Evolutionary conservation across 2,888 invertebrate species (phyloP).

Genomic region (Syrphus vitripennis): DNA sequence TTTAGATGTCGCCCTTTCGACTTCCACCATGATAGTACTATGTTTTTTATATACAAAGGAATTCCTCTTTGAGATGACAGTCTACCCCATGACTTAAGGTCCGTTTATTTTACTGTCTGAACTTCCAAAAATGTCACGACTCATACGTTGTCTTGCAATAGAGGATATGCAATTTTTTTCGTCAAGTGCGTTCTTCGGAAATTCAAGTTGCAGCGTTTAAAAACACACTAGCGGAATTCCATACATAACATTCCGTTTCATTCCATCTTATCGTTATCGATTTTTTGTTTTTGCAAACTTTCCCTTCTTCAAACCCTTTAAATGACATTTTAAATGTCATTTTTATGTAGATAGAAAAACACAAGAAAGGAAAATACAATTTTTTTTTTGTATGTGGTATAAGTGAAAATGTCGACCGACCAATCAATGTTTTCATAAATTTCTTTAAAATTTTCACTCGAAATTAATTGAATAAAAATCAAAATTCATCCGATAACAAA

Average conservation of each 20-base stretch:
- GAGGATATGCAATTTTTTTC: too few relatives aligned
- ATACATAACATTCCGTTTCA: background rate
- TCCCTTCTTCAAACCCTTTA: conserved; percentile 4
- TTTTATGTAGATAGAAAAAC: conserved; percentile 43
- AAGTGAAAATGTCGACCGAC: conserved; percentile 60
- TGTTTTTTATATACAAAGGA: too few relatives aligned
- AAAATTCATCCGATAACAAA: conserved; percentile 52
- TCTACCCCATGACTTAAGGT: too few relatives aligned
- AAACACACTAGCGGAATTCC: background rate
- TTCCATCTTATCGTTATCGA: conserved; percentile 42
- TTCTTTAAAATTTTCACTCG: conserved; percentile 31
- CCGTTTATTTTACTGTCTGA: too few relatives aligned
- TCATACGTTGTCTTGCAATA: too few relatives aligned
- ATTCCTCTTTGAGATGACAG: too few relatives aligned
- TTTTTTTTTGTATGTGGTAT: conserved; percentile 31
- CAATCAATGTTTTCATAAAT: conserved; percentile 67
- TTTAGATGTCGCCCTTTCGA: too few relatives aligned
- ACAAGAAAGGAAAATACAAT: conserved; percentile 55
- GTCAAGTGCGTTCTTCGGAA: too few relatives aligned
- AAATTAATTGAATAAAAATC: conserved; percentile 37
- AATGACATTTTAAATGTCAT: conserved; percentile 69
- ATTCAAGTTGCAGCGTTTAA: background rate
- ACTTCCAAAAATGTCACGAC: too few relatives aligned
- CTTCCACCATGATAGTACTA: too few relatives aligned
- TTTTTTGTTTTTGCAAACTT: conserved; percentile 14